Evolutionary conservation across 2,888 invertebrate genomes (phyloP).

Genomic region (Nemapogon koenigi): DNA sequence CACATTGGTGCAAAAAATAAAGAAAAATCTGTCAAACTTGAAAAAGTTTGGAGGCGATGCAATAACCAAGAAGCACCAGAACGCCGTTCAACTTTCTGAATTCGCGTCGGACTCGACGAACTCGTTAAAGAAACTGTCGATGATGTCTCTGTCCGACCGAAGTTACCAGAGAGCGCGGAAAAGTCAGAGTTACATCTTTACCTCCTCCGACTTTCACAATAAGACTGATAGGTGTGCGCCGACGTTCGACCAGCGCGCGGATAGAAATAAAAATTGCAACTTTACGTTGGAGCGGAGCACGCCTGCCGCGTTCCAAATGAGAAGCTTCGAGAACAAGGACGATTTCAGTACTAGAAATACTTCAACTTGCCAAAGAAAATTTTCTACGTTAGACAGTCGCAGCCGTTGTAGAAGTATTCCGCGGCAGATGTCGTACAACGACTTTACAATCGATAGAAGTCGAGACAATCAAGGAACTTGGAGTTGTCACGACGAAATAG

Average conservation of each 20-base stretch:
- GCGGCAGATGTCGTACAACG: slow-evolving; percentile 58
- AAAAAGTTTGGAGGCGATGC: slow-evolving; percentile 57
- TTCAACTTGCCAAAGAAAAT: slow-evolving; percentile 40
- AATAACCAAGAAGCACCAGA: slow-evolving; percentile 53
- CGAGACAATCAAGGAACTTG: slow-evolving; percentile 27
- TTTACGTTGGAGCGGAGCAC: slow-evolving; percentile 30
- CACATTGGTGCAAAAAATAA: slow-evolving; percentile 56
- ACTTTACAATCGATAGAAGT: slow-evolving; percentile 55
- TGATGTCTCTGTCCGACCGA: slow-evolving; percentile 53
- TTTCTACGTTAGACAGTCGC: slow-evolving; percentile 55
- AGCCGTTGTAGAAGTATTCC: slow-evolving; percentile 52
- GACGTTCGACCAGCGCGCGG: slow-evolving; percentile 52
- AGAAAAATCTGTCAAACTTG: slow-evolving; percentile 55
- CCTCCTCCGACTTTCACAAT: slow-evolving; percentile 37
- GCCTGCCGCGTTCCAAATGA: slow-evolving; percentile 41
- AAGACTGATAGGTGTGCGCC: slow-evolving; percentile 47
- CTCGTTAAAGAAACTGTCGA: slow-evolving; percentile 53
- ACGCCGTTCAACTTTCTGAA: slow-evolving; percentile 54
- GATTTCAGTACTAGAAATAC: slow-evolving; percentile 37
- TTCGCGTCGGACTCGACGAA: slow-evolving; percentile 51
- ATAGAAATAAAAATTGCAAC: slow-evolving; percentile 44
- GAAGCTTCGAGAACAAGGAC: slow-evolving; percentile 50
- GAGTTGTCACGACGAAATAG: slow-evolving; percentile 13
- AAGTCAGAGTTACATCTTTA: slow-evolving; percentile 52
- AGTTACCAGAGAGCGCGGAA: slow-evolving; percentile 41